Conservation (phyloP, 2,113 vertebrate genomes). For the Arenaria interpres region DNA sequence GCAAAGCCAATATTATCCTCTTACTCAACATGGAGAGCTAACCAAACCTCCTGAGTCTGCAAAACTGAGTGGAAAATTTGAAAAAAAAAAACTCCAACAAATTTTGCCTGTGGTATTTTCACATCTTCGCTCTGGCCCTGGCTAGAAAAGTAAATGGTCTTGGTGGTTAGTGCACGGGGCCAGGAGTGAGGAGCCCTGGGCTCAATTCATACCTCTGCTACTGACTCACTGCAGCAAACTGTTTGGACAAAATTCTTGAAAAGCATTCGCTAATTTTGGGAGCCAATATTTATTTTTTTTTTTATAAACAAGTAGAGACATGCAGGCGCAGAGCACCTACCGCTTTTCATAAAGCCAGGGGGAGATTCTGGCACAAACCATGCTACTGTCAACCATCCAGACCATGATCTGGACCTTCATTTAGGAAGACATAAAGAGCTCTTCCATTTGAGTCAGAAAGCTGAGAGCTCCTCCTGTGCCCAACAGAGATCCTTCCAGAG, state of each 20-base stretch:
- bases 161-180: constrained; percentile 13
- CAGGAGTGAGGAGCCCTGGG: constrained; percentile 43
- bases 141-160: constrained; percentile 28
- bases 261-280: not conserved
- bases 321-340: not conserved
- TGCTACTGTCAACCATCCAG: not conserved
- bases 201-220: constrained; percentile 22
- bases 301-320: constrained; percentile 11
- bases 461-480: not conserved
- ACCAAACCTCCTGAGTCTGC: constrained; percentile 55
- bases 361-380: not conserved
- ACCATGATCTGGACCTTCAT: not conserved
- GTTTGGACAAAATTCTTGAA: constrained; percentile 56
- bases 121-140: constrained; percentile 16
- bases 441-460: not conserved
- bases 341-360: not conserved
- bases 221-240: constrained; percentile 39
- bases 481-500: not conserved
- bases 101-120: constrained; percentile 51
- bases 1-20: not conserved
- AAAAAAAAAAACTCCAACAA: not conserved
- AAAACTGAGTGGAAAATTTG: constrained; percentile 25
- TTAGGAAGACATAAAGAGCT: not conserved
- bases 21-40: not conserved
- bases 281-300: not conserved